Evolutionary conservation across 2,797 vertebrate species (phyloP), one percentile per base, ranked within the genome.

Genomic region (Coranthus polyacanthus): DNA sequence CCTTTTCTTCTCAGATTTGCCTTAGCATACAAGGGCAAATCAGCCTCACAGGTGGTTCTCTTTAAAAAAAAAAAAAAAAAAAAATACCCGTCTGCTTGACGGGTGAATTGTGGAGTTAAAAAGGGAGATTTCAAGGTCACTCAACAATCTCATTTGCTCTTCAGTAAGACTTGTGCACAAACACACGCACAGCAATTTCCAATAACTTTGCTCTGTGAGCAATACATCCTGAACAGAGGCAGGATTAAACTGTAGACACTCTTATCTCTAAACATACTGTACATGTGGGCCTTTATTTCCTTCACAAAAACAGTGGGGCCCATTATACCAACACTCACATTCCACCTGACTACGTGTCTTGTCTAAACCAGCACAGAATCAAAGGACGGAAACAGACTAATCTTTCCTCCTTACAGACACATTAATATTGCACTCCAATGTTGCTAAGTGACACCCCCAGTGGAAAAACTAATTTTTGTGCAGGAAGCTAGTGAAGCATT

Each of bases 401-500:
- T 87, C 81, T 88, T 84, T 87, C 63, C 78, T 81, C 64, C 76
- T 85, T 61, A 68, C 85, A 79, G 76, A 73, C 68, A 75, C 82
- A 81, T 75, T 74, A 82, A 83, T 64, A 65, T 15, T 3, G 53
- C 17, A 20, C 86, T 84, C 50, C 15, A 50, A 69, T 53, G 86
- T 88, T 87, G 86, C 91, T 78, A 74, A 44, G 89, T 84, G 86
- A 91, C 87, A 79, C 70, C 57, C 54, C 51, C 71, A 37, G 79
- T 89, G 86, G 88, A 91, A 91, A 91, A 91, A 89, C 79, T 76
- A 37, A 79, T 85, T 90, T 89, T 84, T 89, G 63, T 73, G 68
- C 83, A 82, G 77, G 81, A 84, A 86, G 76, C 58, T 34, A 77
- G 76, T 88, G 79, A 79, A 87, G 85, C 87, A 55, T 87, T 78